These are phyloP conservation scores for Nebria salina DNA, from an alignment of 2,888 invertebrate species.

Conservation along the genomic window DNA sequence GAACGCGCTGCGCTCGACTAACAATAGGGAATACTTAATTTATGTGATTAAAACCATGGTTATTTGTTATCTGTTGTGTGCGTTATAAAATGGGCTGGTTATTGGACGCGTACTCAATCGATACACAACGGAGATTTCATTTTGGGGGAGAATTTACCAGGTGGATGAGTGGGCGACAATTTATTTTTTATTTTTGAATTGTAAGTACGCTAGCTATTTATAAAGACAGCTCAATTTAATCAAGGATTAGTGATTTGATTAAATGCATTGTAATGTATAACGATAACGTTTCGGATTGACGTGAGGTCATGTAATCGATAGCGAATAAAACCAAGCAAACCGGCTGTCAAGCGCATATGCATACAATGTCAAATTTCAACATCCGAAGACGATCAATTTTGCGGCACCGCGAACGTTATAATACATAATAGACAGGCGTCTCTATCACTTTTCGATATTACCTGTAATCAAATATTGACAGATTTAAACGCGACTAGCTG, in stretches of 20 bases:
- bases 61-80: conserved; percentile 44
- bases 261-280: not conserved
- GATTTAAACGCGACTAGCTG: not conserved
- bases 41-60: conserved; percentile 39
- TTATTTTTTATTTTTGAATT: too few species aligned
- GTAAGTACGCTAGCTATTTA: too few species aligned
- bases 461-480: conserved; percentile 20
- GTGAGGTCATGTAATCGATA: conserved; percentile 4
- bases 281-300: not conserved
- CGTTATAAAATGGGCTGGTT: conserved; percentile 24
- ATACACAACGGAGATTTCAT: not conserved
- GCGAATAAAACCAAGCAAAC: conserved; percentile 13
- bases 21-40: conserved; percentile 43
- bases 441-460: conserved; percentile 14
- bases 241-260: not conserved
- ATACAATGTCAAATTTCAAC: not conserved
- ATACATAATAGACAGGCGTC: conserved; percentile 8
- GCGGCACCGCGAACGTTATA: conserved; percentile 4
- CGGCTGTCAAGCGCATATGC: not conserved
- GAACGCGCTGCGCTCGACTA: not conserved
- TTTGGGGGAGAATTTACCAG: not conserved
- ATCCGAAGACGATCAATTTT: conserved; percentile 1
- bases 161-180: too few species aligned
- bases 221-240: not conserved
- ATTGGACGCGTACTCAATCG: not conserved